These are phyloP conservation scores for Tor tambroides DNA, from an alignment of 2,113 vertebrate genomes.

Conservation along the genomic window DNA sequence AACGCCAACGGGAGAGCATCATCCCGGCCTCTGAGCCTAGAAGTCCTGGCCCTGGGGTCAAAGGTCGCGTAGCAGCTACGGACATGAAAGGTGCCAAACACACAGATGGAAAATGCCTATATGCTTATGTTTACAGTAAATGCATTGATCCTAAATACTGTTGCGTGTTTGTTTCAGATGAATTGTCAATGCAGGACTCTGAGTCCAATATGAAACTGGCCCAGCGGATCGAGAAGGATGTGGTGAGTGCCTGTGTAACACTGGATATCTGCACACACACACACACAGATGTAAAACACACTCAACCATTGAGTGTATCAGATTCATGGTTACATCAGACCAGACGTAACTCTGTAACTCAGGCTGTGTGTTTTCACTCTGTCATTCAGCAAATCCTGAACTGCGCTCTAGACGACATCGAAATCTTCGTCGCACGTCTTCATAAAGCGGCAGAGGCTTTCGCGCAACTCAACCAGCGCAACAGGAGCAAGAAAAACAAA, in stretches of 20 bases:
- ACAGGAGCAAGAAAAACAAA: slow-evolving; percentile 94
- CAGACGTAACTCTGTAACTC: slow-evolving; percentile 26
- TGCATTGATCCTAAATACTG: background rate
- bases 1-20: slow-evolving; percentile 87
- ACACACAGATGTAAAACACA: slow-evolving; percentile 14
- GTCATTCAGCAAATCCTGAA: slow-evolving; percentile 83
- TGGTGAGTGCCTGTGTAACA: slow-evolving; percentile 78
- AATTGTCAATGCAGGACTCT: slow-evolving; percentile 71
- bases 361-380: background rate
- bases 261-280: background rate
- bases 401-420: slow-evolving; percentile 93
- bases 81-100: slow-evolving; percentile 60
- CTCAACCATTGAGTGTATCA: slow-evolving; percentile 31
- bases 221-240: slow-evolving; percentile 95
- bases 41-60: slow-evolving; percentile 64
- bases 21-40: slow-evolving; percentile 77
- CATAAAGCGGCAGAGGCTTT: slow-evolving; percentile 96
- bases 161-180: slow-evolving; percentile 59
- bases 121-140: no score
- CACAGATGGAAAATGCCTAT: background rate
- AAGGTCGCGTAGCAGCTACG: slow-evolving; percentile 70
- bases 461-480: slow-evolving; percentile 91
- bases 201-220: slow-evolving; percentile 85
- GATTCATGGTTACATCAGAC: slow-evolving; percentile 21
- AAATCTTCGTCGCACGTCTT: slow-evolving; percentile 89